These are phyloP conservation scores for Sarcophaga bullata DNA, from an alignment of 1,140 invertebrate species.

Conservation along the genomic window DNA sequence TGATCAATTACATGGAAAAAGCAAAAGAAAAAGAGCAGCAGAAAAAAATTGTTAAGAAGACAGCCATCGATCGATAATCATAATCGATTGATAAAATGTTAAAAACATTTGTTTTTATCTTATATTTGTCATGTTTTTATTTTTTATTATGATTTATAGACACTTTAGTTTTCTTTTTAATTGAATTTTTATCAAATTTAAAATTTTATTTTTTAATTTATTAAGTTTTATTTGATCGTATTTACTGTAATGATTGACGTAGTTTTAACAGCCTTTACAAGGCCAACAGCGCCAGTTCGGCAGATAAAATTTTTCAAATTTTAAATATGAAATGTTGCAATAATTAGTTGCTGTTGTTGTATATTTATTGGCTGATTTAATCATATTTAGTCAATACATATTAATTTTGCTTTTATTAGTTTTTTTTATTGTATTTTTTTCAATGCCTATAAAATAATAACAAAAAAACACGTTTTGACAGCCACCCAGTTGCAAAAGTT, in stretches of 20 bases:
- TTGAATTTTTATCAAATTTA: background rate
- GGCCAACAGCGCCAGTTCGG: no score
- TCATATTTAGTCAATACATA: background rate
- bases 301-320: no score
- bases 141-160: no score
- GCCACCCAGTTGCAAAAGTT: background rate
- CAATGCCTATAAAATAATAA: background rate
- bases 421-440: no score
- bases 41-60: no score
- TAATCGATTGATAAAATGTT: no score
- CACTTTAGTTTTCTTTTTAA: no score
- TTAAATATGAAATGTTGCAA: background rate
- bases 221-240: background rate
- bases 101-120: no score
- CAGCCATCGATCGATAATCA: no score
- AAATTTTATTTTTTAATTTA: background rate
- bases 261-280: background rate
- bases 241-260: background rate
- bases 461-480: background rate
- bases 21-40: background rate
- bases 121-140: no score
- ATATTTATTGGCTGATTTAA: constrained; percentile 10
- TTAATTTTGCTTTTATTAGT: background rate
- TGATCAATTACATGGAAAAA: background rate
- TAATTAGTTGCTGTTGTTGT: background rate